Conservation (phyloP, 2,113 vertebrate species). For the Panurus biarmicus region DNA sequence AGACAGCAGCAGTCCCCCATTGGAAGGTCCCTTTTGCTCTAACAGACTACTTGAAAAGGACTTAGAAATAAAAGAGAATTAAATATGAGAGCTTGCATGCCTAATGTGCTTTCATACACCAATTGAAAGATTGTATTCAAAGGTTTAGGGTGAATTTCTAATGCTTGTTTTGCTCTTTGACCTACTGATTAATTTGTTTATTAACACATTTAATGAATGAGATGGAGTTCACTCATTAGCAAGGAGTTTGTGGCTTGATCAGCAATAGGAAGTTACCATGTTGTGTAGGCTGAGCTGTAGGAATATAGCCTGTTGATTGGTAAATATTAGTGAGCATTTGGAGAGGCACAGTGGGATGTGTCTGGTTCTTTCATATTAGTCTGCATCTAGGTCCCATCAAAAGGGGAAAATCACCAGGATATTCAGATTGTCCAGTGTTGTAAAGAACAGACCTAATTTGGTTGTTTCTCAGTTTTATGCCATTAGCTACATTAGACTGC, state of each 20-base stretch:
- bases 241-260: neutral
- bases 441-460: neutral
- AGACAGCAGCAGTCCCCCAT: neutral
- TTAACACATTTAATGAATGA: neutral
- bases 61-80: neutral
- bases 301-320: neutral
- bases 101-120: neutral
- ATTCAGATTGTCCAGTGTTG: neutral
- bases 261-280: neutral
- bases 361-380: neutral
- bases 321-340: neutral
- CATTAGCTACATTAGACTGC: neutral
- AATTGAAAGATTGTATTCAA: neutral
- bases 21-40: neutral
- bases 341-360: neutral
- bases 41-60: neutral
- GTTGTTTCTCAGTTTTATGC: neutral
- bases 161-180: neutral
- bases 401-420: neutral
- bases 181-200: neutral
- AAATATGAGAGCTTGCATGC: neutral
- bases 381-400: neutral
- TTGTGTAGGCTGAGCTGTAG: neutral
- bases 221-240: neutral
- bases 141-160: neutral